Conservation (phyloP, 2,888 invertebrate genomes). For the Bellardia bayeri region DNA sequence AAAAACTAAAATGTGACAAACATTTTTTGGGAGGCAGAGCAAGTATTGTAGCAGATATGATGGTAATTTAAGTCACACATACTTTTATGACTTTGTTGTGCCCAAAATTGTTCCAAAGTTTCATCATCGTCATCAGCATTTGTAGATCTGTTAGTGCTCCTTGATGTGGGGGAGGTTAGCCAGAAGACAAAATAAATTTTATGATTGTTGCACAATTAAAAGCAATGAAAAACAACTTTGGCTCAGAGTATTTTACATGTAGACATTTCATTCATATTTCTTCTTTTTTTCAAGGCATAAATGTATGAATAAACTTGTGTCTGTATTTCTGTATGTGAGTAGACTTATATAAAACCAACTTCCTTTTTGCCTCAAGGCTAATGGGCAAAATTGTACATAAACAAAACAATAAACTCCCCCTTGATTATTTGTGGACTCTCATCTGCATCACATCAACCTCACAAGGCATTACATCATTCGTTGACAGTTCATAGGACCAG, state of each 20-base stretch:
- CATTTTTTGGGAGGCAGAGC: neutral
- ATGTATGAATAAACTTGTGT: conserved; percentile 68
- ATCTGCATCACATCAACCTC: conserved; percentile 66
- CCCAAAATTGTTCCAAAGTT: conserved; percentile 32
- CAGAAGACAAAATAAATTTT: conserved; percentile 72
- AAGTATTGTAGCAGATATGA: conserved; percentile 75
- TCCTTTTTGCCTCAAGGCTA: conserved; percentile 69
- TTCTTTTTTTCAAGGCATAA: conserved; percentile 28
- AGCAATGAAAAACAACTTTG: conserved; percentile 72
- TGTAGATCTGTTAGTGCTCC: neutral
- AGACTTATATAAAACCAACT: conserved; percentile 74
- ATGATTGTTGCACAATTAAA: conserved; percentile 74
- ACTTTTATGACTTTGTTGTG: conserved; percentile 64
- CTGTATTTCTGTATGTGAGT: neutral
- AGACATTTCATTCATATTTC: conserved; percentile 5
- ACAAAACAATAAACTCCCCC: conserved; percentile 69
- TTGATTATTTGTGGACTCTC: conserved; percentile 59
- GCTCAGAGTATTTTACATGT: conserved; percentile 49
- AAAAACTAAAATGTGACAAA: conserved; percentile 31
- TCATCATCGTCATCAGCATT: conserved; percentile 41
- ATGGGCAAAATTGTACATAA: conserved; percentile 42
- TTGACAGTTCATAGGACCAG: conserved; percentile 66
- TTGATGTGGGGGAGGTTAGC: conserved; percentile 28
- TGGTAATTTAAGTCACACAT: conserved; percentile 81
- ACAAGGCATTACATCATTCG: conserved; percentile 71